phyloP scores from a whole-genome alignment of 2,888 invertebrate genomes.

The Tromatobia lineatoria region DNA sequence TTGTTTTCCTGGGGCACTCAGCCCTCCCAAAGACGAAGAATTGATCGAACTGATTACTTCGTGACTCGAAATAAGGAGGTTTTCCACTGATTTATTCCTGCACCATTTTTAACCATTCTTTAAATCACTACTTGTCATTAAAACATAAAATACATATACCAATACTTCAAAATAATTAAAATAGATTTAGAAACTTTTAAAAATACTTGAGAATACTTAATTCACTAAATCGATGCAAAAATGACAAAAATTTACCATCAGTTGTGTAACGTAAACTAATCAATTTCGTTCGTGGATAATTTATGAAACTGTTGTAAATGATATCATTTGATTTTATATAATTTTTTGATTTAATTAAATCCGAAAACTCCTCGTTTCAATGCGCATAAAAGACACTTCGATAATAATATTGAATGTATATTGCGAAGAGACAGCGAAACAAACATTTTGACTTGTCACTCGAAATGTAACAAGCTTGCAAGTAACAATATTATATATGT shows the following conservation, averaged over 20 bases:
- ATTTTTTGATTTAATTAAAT: background rate
- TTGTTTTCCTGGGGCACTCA: constrained; percentile 85
- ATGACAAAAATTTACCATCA: background rate
- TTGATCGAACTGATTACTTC: constrained; percentile 90
- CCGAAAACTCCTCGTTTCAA: background rate
- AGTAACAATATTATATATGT: no score
- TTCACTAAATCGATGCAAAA: background rate
- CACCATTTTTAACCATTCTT: constrained; percentile 63
- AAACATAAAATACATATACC: background rate
- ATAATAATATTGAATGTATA: background rate
- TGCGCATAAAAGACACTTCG: background rate
- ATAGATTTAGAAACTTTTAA: background rate
- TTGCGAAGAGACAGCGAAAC: no score
- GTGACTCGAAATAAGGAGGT: constrained; percentile 89
- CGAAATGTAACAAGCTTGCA: no score
- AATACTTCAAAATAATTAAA: background rate
- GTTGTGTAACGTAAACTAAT: background rate
- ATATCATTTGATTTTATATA: background rate
- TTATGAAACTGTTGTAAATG: background rate
- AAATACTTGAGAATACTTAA: background rate
- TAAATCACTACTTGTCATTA: background rate
- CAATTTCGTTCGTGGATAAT: background rate
- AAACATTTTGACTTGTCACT: no score
- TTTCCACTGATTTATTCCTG: constrained; percentile 90
- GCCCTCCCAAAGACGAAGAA: constrained; percentile 87